Evolutionary conservation across 2,888 invertebrate species (phyloP), one percentile per base, ranked within the genome.

Genomic region (Melipona bicolor): DNA sequence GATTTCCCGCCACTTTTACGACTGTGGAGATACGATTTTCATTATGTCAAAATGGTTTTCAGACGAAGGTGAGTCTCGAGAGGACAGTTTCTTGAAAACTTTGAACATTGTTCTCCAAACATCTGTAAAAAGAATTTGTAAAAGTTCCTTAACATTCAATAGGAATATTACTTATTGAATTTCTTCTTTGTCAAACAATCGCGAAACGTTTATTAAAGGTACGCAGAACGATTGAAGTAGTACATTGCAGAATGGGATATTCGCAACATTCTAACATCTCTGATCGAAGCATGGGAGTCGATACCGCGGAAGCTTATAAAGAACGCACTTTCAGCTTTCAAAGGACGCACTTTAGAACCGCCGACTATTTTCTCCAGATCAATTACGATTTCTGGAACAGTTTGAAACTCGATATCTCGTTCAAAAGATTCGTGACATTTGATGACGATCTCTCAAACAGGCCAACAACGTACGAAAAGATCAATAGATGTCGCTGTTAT

Each of bases 251-350:
- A 81, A 19, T 92, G 93, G 92, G 81, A 70, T 54, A 77, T 84
- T 32, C 85, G 88, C 32, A 90, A 90, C 21, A 90, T 91, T 27
- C 72, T 89, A 15, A 75, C 85, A 32, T 87, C 89, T 13, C 68
- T 93, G 56, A 77, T 87, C 64, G 72, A 91, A 3, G 88, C 92
- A 2, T 93, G 92, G 93, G 75, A 77, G 21, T 78, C 84, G 64
- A 83, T 93, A n/a, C 88, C 92, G 0, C 87, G 81, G 9, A 91
- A 93, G 24, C 79, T 92, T 24, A 89, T 93, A 67, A 81, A n/a
- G n/a, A n/a, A n/a, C n/a, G n/a, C n/a, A n/a, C 92, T 50, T 87
- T 86, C 56, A 89, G 90, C 75, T 93, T 93, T 77, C 93, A 92
- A 61, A 88, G 90, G 43, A 92, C 92, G 5, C 89, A 87, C 70